Base-by-base conservation (phyloP, 2,888 invertebrate genomes). In the Pelosia muscerda region DNA sequence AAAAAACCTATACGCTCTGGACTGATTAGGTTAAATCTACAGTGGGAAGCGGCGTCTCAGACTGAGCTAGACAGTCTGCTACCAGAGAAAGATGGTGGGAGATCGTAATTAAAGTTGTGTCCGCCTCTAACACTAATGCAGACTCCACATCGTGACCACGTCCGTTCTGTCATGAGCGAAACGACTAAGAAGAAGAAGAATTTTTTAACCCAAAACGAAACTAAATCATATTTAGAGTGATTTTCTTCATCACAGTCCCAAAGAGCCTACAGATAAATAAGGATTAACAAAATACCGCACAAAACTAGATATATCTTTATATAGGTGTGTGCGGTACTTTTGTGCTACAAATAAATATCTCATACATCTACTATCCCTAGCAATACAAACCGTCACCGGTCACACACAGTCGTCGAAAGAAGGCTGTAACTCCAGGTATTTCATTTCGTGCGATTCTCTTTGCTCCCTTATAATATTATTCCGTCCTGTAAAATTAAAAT, bases 401-500 rank as follows among this genome's bases (percentile, higher is more conserved):
- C 55, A 34, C 11, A 10, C 19, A 28, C 25, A 19, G 25, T 53
- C 22, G 54, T 23, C 42, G 10, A 15, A 22, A 22, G 58, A 60
- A 28, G 55, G 19, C 28, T 34, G 28, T 26, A 49, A 28, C 60
- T 38, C 55, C 19, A 57, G 22, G n/a, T 61, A 31, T 28, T 26
- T 54, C 56, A 75, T 63, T 61, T 38, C n/a, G 23, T 38, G 23
- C n/a, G 42, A 72, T 66, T 78, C 42, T 73, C 71, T 69, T 64
- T 63, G 25, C 63, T 56, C 62, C 64, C 22, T 71, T 63, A 65
- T 72, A 69, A 72, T 77, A 69, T 66, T 70, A 76, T 73, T 74
- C 71, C 9, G 58, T 69, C 23, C 65, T 80, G 66, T 68, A 62
- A 74, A 74, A 74, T 74, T 73, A 69, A 78, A 77, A 76, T 75